Conservation (phyloP, 2,113 vertebrate species). For the Opisthocomus hoazin region DNA sequence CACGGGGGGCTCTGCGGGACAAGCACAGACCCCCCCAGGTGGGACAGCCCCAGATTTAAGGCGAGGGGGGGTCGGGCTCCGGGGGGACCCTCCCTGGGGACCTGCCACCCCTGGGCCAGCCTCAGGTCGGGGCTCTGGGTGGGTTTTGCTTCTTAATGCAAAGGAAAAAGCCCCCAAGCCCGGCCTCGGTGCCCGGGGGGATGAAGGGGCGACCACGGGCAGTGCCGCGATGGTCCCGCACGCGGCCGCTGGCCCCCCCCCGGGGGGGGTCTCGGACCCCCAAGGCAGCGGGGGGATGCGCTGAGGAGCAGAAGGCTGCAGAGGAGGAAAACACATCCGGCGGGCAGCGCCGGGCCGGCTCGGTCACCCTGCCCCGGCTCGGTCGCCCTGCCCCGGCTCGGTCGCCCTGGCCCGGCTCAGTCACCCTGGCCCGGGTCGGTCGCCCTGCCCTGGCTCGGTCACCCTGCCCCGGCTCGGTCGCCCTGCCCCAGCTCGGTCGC, state of each 20-base stretch:
- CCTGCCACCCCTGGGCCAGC: neutral
- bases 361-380: accelerated
- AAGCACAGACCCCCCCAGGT: neutral
- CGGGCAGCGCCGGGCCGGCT: accelerated
- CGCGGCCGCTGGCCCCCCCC: accelerated
- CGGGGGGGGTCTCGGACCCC: neutral
- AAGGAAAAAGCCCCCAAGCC: neutral
- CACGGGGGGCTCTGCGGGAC: neutral
- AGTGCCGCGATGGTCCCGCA: neutral
- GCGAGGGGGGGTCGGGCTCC: neutral
- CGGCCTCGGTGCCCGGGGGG: neutral
- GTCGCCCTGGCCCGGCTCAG: neutral
- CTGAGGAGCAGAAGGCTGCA: neutral
- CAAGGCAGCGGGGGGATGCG: accelerated
- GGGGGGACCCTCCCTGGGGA: neutral
- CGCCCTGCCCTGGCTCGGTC: neutral
- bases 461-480: neutral
- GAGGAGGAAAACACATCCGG: neutral
- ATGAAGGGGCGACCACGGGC: neutral
- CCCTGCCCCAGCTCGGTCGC: neutral
- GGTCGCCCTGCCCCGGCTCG: neutral
- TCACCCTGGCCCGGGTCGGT: accelerated
- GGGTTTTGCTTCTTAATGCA: neutral
- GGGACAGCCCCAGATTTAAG: constrained; percentile 45
- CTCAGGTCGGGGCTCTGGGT: accelerated